Percentiles rank a stretch among this genome's conserved stretches.
phyloP scores from a whole-genome alignment of 2,113 vertebrate genomes.

The Equus przewalskii region DNA sequence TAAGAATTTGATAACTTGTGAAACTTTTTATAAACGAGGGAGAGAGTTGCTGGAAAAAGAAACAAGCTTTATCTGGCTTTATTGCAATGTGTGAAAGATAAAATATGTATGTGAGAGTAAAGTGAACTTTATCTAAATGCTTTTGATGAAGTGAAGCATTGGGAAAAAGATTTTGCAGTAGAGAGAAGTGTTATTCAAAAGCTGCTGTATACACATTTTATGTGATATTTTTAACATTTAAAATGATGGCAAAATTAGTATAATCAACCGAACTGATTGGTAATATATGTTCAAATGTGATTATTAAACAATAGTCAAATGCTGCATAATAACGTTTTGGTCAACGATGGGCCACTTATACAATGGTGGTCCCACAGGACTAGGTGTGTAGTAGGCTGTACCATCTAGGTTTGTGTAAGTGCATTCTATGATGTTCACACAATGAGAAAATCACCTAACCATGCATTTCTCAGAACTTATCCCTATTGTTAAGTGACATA shows the following conservation, averaged over 20 bases:
- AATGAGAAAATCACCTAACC: no score
- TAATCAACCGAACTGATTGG: neutral
- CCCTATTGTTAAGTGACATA: no score
- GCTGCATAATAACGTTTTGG: no score
- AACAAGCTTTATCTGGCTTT: neutral
- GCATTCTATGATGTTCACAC: no score
- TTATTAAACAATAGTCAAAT: neutral
- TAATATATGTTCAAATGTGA: neutral
- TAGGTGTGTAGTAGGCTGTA: no score
- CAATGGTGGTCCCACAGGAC: no score
- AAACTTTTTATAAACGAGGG: neutral
- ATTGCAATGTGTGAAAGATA: neutral
- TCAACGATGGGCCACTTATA: no score
- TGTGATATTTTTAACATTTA: neutral
- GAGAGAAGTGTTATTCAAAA: neutral
- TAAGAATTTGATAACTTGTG: neutral
- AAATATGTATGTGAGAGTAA: neutral
- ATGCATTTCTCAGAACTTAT: no score
- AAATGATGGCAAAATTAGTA: neutral
- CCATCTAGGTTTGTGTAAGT: no score
- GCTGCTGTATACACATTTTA: neutral
- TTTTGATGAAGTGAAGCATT: neutral
- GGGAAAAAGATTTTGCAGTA: neutral
- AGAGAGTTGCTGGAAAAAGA: neutral
- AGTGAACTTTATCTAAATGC: neutral